These are phyloP conservation scores for Paratilapia polleni DNA, from an alignment of 2,113 vertebrate species.

Conservation along the genomic window DNA sequence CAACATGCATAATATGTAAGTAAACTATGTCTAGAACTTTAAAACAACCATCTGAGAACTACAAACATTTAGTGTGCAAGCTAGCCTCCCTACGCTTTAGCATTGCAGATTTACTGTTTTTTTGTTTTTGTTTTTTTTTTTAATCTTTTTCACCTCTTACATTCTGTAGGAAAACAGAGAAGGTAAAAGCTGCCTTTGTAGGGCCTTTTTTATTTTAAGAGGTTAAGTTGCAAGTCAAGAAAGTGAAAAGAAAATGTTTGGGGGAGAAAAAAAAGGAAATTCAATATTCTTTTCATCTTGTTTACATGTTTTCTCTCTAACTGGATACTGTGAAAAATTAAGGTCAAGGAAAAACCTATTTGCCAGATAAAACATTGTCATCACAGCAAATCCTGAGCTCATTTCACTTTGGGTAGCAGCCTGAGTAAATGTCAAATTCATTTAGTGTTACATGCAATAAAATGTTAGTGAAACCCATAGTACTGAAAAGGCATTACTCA, in stretches of 20 bases:
- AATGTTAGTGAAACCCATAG: neutral
- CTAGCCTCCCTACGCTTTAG: neutral
- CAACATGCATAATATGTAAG: neutral
- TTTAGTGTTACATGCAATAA: neutral
- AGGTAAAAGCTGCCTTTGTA: neutral
- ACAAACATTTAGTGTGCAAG: neutral
- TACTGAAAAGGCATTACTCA: neutral
- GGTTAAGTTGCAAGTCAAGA: neutral
- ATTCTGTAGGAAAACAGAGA: neutral
- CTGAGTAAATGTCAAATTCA: neutral
- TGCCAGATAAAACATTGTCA: neutral
- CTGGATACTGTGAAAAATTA: neutral
- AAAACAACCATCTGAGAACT: neutral
- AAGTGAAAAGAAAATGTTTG: neutral
- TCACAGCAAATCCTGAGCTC: neutral
- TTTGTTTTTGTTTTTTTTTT: fast-evolving
- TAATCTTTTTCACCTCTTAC: neutral
- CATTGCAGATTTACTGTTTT: neutral
- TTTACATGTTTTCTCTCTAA: neutral
- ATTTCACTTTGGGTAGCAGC: neutral
- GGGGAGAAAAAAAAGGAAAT: neutral
- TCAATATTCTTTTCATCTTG: neutral
- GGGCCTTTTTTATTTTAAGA: neutral
- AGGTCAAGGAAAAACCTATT: conserved; percentile 3
- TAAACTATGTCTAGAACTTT: neutral